Evolutionary conservation across 2,797 vertebrate genomes (phyloP).

Genomic region (Rhincodon typus): DNA sequence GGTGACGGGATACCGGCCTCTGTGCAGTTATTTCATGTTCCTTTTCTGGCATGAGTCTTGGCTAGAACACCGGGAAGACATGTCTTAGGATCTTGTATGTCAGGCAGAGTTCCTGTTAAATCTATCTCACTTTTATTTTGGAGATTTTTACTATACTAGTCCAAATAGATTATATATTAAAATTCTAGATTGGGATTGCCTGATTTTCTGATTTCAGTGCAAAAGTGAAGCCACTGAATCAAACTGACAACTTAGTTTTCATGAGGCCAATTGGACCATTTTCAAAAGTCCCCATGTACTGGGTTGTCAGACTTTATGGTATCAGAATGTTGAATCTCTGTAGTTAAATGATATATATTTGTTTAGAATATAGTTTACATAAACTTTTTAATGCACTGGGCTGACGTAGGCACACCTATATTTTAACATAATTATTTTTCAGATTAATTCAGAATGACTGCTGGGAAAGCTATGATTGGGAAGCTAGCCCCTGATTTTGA

Average conservation of each 20-base stretch:
- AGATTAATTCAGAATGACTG: constrained; percentile 72
- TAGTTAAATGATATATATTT: background rate
- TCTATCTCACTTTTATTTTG: background rate
- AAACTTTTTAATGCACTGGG: background rate
- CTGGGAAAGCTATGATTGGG: constrained; percentile 87
- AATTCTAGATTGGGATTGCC: background rate
- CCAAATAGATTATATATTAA: background rate
- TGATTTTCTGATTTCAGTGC: background rate
- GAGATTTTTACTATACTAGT: too few species aligned
- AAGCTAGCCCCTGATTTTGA: constrained; percentile 84
- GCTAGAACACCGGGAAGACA: too few species aligned
- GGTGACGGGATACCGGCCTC: too few species aligned
- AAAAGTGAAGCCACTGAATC: background rate
- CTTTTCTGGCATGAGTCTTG: too few species aligned
- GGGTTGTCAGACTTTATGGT: background rate
- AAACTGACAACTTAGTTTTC: background rate
- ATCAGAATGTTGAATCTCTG: background rate
- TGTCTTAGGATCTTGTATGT: background rate
- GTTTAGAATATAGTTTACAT: background rate
- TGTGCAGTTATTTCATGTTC: too few species aligned
- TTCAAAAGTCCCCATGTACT: background rate
- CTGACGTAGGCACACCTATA: background rate
- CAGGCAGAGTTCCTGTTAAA: background rate
- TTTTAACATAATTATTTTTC: constrained; percentile 15
- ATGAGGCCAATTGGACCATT: background rate